Percentiles rank a stretch among this genome's conserved stretches.
Conservation (phyloP, 2,888 invertebrate species). For the Cetonia aurata region DNA sequence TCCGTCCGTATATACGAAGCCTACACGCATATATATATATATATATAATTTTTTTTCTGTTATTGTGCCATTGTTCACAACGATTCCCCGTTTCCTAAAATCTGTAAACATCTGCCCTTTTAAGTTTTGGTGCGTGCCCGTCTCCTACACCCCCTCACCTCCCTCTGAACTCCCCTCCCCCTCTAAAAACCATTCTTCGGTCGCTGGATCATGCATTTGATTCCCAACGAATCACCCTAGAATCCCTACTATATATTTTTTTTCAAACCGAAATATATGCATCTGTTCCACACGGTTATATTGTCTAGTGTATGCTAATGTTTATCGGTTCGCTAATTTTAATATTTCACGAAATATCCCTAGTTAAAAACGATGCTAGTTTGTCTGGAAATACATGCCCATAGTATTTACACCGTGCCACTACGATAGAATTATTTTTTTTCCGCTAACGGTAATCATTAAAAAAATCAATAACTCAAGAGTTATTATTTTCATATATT, state of each 20-base stretch:
- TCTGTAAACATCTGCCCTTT: conserved; percentile 65
- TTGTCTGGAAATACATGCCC: no score
- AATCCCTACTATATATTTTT: conserved; percentile 51
- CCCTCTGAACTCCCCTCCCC: conserved; percentile 55
- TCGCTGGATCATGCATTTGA: conserved; percentile 28
- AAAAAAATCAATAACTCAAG: conserved; percentile 22
- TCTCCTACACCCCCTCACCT: conserved; percentile 53
- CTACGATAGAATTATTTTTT: no score
- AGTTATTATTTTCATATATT: conserved; percentile 1
- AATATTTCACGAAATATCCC: conserved; percentile 34
- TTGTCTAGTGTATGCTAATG: conserved; percentile 31
- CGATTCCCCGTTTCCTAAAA: conserved; percentile 64
- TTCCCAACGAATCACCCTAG: conserved; percentile 57
- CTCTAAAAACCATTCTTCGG: no score
- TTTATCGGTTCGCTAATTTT: conserved; percentile 31
- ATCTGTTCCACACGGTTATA: conserved; percentile 57
- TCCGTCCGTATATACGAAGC: background rate
- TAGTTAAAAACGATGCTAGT: conserved; percentile 10
- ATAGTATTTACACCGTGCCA: no score
- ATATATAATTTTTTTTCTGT: conserved; percentile 24
- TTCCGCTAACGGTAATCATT: conserved; percentile 8
- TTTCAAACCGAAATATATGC: conserved; percentile 61
- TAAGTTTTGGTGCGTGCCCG: conserved; percentile 20
- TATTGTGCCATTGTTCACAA: conserved; percentile 35
- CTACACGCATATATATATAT: background rate